phyloP scores from a whole-genome alignment of 2,113 vertebrate genomes.

The Chloebia gouldiae region DNA sequence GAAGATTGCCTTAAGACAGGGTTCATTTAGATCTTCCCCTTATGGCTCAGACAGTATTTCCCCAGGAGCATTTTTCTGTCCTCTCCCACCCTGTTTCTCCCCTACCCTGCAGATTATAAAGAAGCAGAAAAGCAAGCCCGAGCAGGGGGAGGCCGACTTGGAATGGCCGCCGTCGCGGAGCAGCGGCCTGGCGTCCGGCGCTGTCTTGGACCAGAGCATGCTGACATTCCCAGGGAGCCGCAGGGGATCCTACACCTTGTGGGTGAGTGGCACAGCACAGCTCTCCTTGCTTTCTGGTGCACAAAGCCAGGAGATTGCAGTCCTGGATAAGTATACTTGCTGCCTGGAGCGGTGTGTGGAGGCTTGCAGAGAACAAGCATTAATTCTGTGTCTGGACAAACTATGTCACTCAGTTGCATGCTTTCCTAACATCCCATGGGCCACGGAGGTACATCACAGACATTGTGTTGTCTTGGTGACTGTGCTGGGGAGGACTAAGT shows the following conservation, averaged over 20 bases:
- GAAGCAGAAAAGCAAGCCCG: constrained; percentile 82
- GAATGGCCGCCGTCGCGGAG: constrained; percentile 78
- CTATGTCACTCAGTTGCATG: neutral
- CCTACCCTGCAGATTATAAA: constrained; percentile 82
- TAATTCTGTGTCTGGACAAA: neutral
- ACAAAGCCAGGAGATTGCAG: neutral
- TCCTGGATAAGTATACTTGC: neutral
- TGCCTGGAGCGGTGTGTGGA: neutral
- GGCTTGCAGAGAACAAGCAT: neutral
- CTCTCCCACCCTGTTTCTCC: neutral
- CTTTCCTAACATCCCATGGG: neutral
- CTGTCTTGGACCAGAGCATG: constrained; percentile 65
- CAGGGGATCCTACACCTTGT: constrained; percentile 74
- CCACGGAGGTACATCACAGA: neutral
- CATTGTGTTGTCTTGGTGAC: neutral
- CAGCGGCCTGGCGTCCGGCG: constrained; percentile 62
- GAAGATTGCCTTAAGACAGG: neutral
- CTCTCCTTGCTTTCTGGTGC: neutral
- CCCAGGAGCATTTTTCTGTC: neutral
- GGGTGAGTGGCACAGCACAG: constrained; percentile 76
- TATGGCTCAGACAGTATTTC: neutral
- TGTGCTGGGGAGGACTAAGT: neutral
- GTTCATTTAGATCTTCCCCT: neutral
- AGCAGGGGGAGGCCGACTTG: constrained; percentile 78
- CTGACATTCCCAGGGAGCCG: constrained; percentile 60